Evolutionary conservation across 2,888 invertebrate genomes (phyloP), one percentile per base, ranked within the genome.

Genomic region (Uropetala carovei): DNA sequence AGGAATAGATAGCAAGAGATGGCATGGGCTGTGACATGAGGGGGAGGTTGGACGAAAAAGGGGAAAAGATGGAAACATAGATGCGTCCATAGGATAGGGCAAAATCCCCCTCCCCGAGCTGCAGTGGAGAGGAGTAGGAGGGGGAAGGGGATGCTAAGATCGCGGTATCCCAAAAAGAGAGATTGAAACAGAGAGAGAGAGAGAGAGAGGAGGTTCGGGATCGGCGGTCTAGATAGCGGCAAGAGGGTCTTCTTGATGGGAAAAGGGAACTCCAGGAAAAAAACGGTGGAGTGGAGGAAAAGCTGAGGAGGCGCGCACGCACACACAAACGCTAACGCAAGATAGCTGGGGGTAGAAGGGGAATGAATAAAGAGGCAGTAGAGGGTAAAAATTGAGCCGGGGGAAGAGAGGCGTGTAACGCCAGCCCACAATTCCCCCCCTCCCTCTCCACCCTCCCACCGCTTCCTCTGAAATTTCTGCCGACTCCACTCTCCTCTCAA

Each of bases 31-130:
- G n/a, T n/a, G n/a, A n/a, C 3, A 43, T 43, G 43, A 43, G 5
- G 43, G 1, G 5, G n/a, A 9, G 16, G 22, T 22, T 7, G 22
- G 68, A 18, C 18, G 75, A 27, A 14, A 75, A 75, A n/a, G 13
- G 75, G 18, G n/a, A 18, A n/a, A 68, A n/a, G 68, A 68, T 68
- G 16, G 75, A 75, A 75, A 27, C 75, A 75, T 75, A 75, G 75
- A 75, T 75, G 7, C 75, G 27, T 10, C 0, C 75, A 4, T 14
- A 11, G 22, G 0, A 75, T 75, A 60, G 43, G 43, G 43, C 43
- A 27, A 75, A 27, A 75, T n/a, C 5, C 27, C 27, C 13, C 22
- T 75, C 43, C 43, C 43, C 43, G 43, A 43, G 43, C 5, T 43
- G 43, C 43, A 43, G 43, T 3, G 43, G 3, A 5, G 43, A 43